Base-by-base conservation (phyloP, 2,797 vertebrate species). In the Tauraco hartlaubi region DNA sequence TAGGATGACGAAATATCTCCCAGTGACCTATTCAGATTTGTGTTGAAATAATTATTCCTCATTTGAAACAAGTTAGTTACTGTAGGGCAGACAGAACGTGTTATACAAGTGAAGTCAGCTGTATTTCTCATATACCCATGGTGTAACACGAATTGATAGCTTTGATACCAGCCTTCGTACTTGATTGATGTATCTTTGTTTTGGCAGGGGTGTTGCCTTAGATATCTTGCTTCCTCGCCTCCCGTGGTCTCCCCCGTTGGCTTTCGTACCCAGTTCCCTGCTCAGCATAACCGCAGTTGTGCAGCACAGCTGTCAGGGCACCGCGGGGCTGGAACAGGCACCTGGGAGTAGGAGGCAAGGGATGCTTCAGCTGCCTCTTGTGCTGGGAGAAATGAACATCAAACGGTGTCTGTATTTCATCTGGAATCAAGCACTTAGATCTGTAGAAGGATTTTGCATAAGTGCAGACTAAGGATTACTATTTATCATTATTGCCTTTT, bases 401-500 rank as follows among this genome's bases (percentile, higher is more conserved):
- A 96, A 93, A 97, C 76, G 2, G 4, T 12, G 85, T 16, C 94
- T 93, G 55, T 19, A 84, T 73, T 95, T 84, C 72, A 92, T 96
- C 89, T 94, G 64, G 64, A 95, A 94, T 96, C 96, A 95, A 84
- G 58, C 11, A 16, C 82, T 94, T 63, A 76, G 79, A 95, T 96
- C 94, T 86, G 55, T 28, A 58, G 91, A 88, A 74, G 58, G 51
- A n/a, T 90, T 97, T 96, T 96, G 94, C 96, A 94, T 97, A 96
- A 94, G 73, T 94, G 83, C 92, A 94, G 90, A 91, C 91, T 82
- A 90, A 92, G 85, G 73, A 84, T 92, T 82, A 4, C 76, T 91
- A 22, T 96, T 92, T 95, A 96, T 94, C 95, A 20, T 96, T 96
- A 90, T 81, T 95, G 92, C 56, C 63, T 94, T 96, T 96, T 96